phyloP scores from a whole-genome alignment of 2,888 invertebrate genomes.

The Agrochola lota region DNA sequence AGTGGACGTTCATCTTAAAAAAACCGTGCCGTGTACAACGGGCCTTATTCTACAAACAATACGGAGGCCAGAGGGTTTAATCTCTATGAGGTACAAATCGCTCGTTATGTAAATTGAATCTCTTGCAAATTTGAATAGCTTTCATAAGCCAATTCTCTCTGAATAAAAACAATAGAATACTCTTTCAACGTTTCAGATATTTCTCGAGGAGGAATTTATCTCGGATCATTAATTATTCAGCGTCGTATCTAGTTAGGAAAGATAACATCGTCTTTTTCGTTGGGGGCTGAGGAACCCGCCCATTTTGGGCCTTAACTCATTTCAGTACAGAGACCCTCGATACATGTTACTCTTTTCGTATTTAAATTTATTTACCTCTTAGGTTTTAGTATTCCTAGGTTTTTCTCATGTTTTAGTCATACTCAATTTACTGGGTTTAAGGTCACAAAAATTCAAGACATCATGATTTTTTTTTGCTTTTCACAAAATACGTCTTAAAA shows the following conservation, averaged over 20 bases:
- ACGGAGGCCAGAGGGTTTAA: conserved; percentile 80
- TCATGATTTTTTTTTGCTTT: neutral
- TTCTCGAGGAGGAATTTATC: conserved; percentile 77
- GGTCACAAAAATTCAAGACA: neutral
- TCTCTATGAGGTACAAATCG: conserved; percentile 88
- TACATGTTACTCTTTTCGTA: conserved; percentile 20
- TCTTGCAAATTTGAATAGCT: conserved; percentile 88
- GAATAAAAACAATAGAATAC: conserved; percentile 87
- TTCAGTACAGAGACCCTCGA: conserved; percentile 1
- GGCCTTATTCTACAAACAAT: conserved; percentile 76
- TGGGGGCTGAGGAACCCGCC: conserved; percentile 10
- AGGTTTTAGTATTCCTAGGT: neutral
- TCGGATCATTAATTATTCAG: conserved; percentile 76
- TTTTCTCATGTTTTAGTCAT: conserved; percentile 26
- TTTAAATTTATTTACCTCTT: conserved; percentile 33
- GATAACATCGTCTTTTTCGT: conserved; percentile 60
- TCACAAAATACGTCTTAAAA: too few species aligned
- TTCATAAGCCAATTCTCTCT: conserved; percentile 87
- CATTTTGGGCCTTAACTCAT: conserved; percentile 32
- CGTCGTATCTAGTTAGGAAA: conserved; percentile 66
- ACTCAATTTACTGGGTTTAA: neutral
- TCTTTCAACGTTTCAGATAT: conserved; percentile 80
- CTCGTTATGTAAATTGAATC: conserved; percentile 90
- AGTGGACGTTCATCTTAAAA: too few species aligned
- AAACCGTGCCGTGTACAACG: neutral